Conservation (phyloP, 2,113 vertebrate species). For the Scopus umbretta region DNA sequence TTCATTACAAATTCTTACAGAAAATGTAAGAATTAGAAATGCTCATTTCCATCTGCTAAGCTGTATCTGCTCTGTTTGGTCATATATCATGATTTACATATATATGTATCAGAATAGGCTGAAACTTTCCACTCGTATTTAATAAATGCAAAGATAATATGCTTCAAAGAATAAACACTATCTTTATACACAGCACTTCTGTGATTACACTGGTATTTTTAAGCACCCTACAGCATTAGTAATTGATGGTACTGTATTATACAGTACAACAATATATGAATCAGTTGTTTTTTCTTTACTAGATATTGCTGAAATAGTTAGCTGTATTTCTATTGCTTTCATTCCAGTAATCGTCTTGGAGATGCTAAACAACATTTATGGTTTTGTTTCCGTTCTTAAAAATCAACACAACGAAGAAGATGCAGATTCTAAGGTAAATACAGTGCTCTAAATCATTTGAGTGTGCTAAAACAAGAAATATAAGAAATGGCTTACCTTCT, state of each 20-base stretch:
- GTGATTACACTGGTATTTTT: background rate
- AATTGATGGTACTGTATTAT: background rate
- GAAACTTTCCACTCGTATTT: background rate
- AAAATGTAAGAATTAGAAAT: background rate
- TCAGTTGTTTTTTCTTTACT: background rate
- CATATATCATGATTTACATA: background rate
- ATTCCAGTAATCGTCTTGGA: background rate
- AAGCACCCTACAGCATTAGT: background rate
- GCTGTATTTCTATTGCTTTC: background rate
- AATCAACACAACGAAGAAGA: background rate
- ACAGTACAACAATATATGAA: background rate
- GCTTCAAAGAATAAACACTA: background rate
- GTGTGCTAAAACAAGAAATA: background rate
- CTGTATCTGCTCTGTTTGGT: background rate
- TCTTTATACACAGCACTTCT: background rate
- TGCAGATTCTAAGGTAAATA: background rate
- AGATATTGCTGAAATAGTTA: background rate
- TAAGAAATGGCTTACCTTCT: slow-evolving; percentile 78
- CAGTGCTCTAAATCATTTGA: background rate
- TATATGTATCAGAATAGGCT: background rate
- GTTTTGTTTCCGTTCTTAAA: background rate
- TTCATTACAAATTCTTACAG: background rate
- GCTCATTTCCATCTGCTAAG: background rate
- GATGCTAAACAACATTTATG: background rate
- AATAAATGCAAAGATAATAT: background rate